Percentiles rank a stretch among this genome's conserved stretches.
These are phyloP conservation scores for Uropsilus gracilis DNA, from an alignment of 2,113 vertebrate species.

Conservation along the genomic window DNA sequence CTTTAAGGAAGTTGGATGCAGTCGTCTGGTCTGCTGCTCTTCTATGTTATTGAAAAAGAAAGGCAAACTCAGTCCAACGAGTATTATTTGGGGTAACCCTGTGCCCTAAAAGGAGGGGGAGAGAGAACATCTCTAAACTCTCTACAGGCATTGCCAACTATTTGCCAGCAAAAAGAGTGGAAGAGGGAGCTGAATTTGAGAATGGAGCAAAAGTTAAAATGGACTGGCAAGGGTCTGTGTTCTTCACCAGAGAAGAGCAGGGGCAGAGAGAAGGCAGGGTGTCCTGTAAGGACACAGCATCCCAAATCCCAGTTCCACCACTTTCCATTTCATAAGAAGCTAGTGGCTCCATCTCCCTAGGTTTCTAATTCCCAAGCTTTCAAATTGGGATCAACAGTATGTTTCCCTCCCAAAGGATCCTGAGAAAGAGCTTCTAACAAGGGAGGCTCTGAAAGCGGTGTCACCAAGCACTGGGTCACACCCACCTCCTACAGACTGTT, in stretches of 20 bases:
- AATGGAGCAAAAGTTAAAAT: background rate
- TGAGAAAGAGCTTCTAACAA: background rate
- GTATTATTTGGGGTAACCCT: background rate
- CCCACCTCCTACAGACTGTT: background rate
- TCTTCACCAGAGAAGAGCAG: background rate
- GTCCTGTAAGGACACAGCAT: accelerated
- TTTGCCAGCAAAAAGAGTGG: accelerated
- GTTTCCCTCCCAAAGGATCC: background rate
- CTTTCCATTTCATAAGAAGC: background rate
- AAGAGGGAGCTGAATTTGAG: background rate
- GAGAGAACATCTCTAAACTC: background rate
- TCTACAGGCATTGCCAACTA: no score
- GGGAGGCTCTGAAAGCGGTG: background rate
- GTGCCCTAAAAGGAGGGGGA: accelerated
- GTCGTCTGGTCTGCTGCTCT: no score
- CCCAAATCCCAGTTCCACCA: background rate
- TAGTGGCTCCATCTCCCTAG: background rate
- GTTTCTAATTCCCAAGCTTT: background rate
- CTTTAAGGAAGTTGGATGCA: accelerated
- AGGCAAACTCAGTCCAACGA: accelerated
- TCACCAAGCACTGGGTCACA: background rate
- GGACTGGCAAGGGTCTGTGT: background rate
- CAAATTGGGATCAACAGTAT: background rate
- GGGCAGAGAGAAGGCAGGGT: accelerated
- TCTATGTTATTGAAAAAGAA: accelerated